Conservation (phyloP, 2,888 invertebrate genomes). For the Caenorhabditis angaria region DNA sequence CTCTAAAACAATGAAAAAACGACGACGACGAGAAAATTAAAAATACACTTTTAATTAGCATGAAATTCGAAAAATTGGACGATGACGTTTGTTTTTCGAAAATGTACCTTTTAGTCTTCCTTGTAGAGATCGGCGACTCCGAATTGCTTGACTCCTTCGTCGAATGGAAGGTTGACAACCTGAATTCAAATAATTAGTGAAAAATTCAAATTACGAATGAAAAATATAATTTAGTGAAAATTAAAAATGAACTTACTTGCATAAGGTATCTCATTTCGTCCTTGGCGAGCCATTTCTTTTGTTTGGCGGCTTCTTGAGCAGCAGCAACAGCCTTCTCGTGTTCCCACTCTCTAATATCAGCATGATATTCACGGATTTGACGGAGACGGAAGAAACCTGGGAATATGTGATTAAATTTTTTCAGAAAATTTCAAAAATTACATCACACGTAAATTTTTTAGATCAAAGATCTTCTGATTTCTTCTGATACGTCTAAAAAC, state of each 20-base stretch:
- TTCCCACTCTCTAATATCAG: slow-evolving; percentile 71
- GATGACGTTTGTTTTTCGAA: slow-evolving; percentile 8
- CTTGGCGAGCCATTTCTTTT: slow-evolving; percentile 71
- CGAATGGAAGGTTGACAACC: slow-evolving; percentile 70
- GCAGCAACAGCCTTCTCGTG: slow-evolving; percentile 70
- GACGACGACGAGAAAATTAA: slow-evolving; percentile 22
- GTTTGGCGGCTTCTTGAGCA: slow-evolving; percentile 64
- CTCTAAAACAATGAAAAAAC: slow-evolving; percentile 36
- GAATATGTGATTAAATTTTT: slow-evolving; percentile 6
- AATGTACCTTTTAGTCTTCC: slow-evolving; percentile 58
- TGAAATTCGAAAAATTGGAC: slow-evolving; percentile 20
- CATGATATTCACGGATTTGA: slow-evolving; percentile 68
- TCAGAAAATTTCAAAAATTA: slow-evolving; percentile 5
- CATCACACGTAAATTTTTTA: no score
- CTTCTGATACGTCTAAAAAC: no score
- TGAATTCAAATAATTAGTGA: slow-evolving; percentile 18
- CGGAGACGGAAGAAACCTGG: slow-evolving; percentile 62
- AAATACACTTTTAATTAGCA: slow-evolving; percentile 22
- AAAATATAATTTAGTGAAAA: neutral
- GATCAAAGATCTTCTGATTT: no score
- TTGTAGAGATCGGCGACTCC: slow-evolving; percentile 70
- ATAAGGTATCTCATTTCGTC: slow-evolving; percentile 70
- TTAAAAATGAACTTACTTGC: slow-evolving; percentile 50
- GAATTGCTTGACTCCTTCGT: slow-evolving; percentile 70
- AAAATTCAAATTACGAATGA: neutral